phyloP scores from a whole-genome alignment of 2,113 vertebrate species.

The Crocuta crocuta region DNA sequence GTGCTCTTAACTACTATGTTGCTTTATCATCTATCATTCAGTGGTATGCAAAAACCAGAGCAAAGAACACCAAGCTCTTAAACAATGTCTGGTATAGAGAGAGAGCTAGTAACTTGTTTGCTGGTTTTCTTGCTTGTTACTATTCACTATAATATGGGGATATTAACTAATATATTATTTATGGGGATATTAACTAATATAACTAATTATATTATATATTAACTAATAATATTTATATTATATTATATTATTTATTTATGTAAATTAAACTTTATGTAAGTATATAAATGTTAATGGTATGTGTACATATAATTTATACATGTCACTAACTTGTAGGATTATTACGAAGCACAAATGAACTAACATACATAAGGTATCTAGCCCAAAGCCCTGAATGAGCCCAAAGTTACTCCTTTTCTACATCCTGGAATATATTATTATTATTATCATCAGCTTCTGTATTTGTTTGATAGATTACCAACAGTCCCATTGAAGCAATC shows the following conservation, averaged over 20 bases:
- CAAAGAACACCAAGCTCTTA: not conserved
- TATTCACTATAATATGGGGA: not conserved
- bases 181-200: too few relatives aligned
- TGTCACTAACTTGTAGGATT: not conserved
- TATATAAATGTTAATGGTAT: not conserved
- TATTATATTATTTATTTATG: too few relatives aligned
- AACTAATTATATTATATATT: too few relatives aligned
- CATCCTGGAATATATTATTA: not conserved
- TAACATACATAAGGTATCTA: not conserved
- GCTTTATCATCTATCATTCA: not conserved
- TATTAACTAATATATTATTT: not conserved
- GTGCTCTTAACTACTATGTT: not conserved
- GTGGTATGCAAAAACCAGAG: not conserved
- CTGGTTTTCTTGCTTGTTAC: not conserved
- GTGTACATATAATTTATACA: not conserved
- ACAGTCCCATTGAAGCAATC: not conserved
- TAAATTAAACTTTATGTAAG: not conserved
- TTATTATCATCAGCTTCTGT: not conserved
- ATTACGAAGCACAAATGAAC: not conserved
- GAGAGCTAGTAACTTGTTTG: not conserved
- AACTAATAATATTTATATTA: too few relatives aligned
- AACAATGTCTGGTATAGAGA: not conserved
- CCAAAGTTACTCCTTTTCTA: not conserved
- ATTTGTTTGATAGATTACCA: not conserved
- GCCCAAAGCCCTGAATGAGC: not conserved